Percentiles rank a stretch among this genome's conserved stretches.
Evolutionary conservation across 2,888 invertebrate genomes (phyloP).

Genomic region (Pyrrhia umbra): DNA sequence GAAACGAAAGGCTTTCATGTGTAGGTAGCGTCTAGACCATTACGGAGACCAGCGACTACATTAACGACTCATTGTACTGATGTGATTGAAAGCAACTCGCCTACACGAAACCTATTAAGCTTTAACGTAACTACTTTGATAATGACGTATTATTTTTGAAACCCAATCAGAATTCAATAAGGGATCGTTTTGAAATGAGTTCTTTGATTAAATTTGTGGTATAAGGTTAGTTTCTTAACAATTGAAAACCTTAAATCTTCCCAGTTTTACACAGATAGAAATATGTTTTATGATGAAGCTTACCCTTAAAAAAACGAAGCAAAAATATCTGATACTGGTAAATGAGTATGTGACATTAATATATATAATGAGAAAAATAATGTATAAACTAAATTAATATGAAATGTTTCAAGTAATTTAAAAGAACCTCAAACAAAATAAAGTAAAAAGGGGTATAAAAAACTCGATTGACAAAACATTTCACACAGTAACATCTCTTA

Average conservation of each 20-base stretch:
- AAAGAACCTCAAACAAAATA: constrained; percentile 14
- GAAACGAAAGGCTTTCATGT: constrained; percentile 67
- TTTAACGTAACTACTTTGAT: constrained; percentile 62
- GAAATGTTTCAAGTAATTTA: background rate
- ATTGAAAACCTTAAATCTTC: too few species aligned
- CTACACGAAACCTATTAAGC: constrained; percentile 75
- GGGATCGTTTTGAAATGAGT: constrained; percentile 4
- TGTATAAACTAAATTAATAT: constrained; percentile 1
- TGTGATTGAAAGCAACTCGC: constrained; percentile 78
- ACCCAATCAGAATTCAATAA: constrained; percentile 51
- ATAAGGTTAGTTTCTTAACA: too few species aligned
- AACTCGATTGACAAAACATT: constrained; percentile 51
- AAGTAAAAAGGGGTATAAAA: constrained; percentile 25
- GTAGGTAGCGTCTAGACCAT: constrained; percentile 73
- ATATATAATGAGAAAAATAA: background rate
- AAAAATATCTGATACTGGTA: background rate
- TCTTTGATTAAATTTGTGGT: constrained; percentile 10
- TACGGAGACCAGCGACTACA: constrained; percentile 68
- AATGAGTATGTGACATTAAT: background rate
- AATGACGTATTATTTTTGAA: constrained; percentile 65
- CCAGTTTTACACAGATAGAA: too few species aligned
- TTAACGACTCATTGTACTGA: constrained; percentile 80
- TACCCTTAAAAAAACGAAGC: background rate
- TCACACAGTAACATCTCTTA: constrained; percentile 42
- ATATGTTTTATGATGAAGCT: too few species aligned